Evolutionary conservation across 2,113 vertebrate genomes (phyloP).

Genomic region (Plecotus auritus): DNA sequence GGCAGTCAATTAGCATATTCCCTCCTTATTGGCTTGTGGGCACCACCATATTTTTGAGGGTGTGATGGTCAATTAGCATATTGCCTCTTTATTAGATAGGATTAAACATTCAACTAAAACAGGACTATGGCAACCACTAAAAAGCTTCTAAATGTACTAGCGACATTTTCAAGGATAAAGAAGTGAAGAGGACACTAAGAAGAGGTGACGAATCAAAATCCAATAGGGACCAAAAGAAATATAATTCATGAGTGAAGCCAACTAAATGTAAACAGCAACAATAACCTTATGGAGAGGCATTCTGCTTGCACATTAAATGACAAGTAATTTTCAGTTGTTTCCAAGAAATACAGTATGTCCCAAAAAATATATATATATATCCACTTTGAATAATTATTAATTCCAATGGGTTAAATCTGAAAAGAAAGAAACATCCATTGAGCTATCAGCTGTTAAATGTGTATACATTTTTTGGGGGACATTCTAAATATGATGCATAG

Average conservation of each 20-base stretch:
- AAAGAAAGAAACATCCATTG: too few relatives aligned
- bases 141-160: neutral
- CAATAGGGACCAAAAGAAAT: neutral
- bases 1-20: too few relatives aligned
- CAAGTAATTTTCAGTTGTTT: neutral
- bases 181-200: neutral
- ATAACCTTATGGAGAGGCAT: neutral
- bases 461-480: too few relatives aligned
- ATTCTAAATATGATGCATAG: neutral
- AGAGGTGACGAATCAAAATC: neutral
- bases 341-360: neutral
- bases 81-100: too few relatives aligned
- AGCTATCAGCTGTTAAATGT: too few relatives aligned
- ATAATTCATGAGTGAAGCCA: neutral
- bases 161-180: neutral
- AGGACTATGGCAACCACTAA: neutral
- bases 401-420: too few relatives aligned
- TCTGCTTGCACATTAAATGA: neutral
- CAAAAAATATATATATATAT: too few relatives aligned
- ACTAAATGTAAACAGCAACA: neutral
- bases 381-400: too few relatives aligned
- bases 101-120: neutral
- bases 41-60: too few relatives aligned
- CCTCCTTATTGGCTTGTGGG: too few relatives aligned
- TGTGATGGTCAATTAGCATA: too few relatives aligned